phyloP scores from a whole-genome alignment of 2,797 vertebrate genomes.

The Muscicapa comitata region DNA sequence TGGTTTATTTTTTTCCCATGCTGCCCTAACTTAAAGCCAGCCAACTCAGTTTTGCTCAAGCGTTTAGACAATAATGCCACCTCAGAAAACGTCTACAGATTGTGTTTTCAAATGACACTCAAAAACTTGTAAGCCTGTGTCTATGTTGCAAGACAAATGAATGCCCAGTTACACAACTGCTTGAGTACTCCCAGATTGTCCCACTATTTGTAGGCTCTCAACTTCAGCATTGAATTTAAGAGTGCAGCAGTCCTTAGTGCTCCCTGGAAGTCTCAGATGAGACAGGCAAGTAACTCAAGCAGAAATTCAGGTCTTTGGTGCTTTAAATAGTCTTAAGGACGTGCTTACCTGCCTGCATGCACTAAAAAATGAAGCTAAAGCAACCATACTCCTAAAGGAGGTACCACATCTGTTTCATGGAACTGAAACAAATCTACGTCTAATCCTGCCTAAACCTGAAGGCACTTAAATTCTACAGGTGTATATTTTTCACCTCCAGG shows the following conservation, averaged over 20 bases:
- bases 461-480: rapidly evolving
- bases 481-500: not conserved
- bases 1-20: not conserved
- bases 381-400: not conserved
- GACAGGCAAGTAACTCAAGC: not conserved
- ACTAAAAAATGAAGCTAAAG: not conserved
- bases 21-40: not conserved
- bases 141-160: not conserved
- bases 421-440: not conserved
- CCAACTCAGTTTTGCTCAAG: not conserved
- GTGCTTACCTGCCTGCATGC: not conserved
- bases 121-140: not conserved
- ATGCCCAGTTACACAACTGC: not conserved
- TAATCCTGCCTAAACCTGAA: not conserved
- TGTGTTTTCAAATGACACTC: not conserved
- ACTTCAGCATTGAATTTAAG: not conserved
- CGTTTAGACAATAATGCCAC: not conserved
- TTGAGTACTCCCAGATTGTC: not conserved
- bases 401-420: not conserved
- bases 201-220: not conserved
- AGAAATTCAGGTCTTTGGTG: not conserved
- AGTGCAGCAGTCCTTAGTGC: not conserved
- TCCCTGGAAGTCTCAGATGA: not conserved
- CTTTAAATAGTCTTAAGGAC: not conserved
- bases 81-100: not conserved